Evolutionary conservation across 2,113 vertebrate species (phyloP), one percentile per base, ranked within the genome.

Genomic region (Meleagris gallopavo): DNA sequence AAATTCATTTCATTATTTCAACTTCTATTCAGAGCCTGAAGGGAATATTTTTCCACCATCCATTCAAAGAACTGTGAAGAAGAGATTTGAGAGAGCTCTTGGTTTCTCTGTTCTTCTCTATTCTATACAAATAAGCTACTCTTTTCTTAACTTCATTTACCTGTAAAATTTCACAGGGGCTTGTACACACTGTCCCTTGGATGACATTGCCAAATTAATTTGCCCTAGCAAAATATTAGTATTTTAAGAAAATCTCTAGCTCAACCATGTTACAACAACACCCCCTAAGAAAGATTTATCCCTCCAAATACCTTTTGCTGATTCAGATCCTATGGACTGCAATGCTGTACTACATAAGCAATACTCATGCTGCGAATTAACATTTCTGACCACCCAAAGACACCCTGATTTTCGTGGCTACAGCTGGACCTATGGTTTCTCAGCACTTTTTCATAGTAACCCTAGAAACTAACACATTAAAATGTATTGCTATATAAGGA

Each of bases 401-500:
- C 52, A 67, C 15, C 5, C 30, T 65, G 30, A 36, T 82, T 76
- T 57, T 76, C 36, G n/a, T 48, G 46, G n/a, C 61, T 90, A 75
- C 72, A n/a, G 24, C 0, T 81, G 70, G 65, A 81, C 82, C 46
- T 45, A 36, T 10, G 74, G 38, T 93, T 93, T 88, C 69, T 46
- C 64, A 69, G 72, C 91, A 91, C 88, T 83, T 93, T 77, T 74
- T 38, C 38, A 86, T 74, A 93, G 88, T 64, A 86, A 80, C 29
- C 46, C 41, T 54, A 27, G 79, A 89, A 89, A 85, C 38, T 2
- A 86, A 88, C 43, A 38, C 55, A 71, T 83, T 91, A 90, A 91
- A 90, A 57, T 65, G 77, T 76, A 84, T 92, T 84, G 77, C 84
- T 96, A 73, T 65, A 87, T 27, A 73, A 95, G 62, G 88, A 92